Conservation (phyloP, 1,140 invertebrate genomes). For the Drosophila lowei region DNA sequence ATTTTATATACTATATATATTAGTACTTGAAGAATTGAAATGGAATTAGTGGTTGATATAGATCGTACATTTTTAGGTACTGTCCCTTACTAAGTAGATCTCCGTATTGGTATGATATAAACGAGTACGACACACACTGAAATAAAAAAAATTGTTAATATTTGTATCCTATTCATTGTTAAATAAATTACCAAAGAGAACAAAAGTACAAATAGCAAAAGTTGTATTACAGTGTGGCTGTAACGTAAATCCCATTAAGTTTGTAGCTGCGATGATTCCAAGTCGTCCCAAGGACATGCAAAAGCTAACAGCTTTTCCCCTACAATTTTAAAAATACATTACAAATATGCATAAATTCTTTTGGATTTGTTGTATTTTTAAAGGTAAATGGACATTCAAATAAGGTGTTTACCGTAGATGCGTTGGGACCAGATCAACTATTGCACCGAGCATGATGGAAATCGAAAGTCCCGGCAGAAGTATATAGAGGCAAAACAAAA, state of each 20-base stretch:
- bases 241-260: constrained; percentile 84
- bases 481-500: constrained; percentile 80
- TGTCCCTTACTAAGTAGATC: constrained; percentile 25
- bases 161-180: accelerated
- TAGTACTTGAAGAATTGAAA: too few species aligned
- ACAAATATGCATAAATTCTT: neutral
- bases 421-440: constrained; percentile 84
- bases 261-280: constrained; percentile 85
- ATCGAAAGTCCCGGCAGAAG: constrained; percentile 83
- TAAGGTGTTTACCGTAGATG: constrained; percentile 73
- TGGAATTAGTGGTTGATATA: neutral
- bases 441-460: constrained; percentile 82
- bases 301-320: constrained; percentile 86
- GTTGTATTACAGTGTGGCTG: constrained; percentile 84
- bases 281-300: constrained; percentile 85
- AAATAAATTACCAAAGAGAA: constrained; percentile 55
- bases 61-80: too few species aligned
- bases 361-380: too few species aligned
- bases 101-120: constrained; percentile 59
- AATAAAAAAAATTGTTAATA: constrained; percentile 17
- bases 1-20: too few species aligned
- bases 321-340: constrained; percentile 47
- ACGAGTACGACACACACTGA: constrained; percentile 64
- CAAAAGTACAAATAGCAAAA: constrained; percentile 71
- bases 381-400: too few species aligned